A percentile compares a stretch with the other conserved stretches of the same genome.
These are phyloP conservation scores for Vulpes lagopus DNA, from an alignment of 2,113 vertebrate genomes.

Conservation along the genomic window DNA sequence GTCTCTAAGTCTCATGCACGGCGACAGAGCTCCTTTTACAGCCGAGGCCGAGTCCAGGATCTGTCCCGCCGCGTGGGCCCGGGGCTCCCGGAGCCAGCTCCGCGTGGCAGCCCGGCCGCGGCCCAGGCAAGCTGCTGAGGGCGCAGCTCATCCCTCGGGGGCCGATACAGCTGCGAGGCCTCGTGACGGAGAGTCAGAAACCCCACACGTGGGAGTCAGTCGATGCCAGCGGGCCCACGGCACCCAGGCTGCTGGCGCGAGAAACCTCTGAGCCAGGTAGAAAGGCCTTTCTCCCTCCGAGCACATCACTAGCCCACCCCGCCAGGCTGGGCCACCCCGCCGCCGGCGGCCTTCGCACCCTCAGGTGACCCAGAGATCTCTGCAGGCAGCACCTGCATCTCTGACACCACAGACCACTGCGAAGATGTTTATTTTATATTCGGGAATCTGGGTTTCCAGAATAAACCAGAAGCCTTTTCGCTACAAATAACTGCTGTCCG, in stretches of 20 bases:
- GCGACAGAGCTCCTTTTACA: not conserved
- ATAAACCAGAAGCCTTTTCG: not conserved
- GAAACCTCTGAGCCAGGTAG: no score
- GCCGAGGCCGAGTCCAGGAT: rapidly evolving
- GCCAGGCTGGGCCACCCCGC: not conserved
- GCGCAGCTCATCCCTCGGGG: not conserved
- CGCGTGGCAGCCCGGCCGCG: no score
- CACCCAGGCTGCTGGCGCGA: not conserved
- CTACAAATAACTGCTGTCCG: not conserved
- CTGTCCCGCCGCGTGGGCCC: not conserved
- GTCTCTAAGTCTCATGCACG: not conserved
- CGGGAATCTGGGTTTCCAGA: not conserved
- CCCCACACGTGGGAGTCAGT: not conserved
- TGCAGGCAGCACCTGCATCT: rapidly evolving
- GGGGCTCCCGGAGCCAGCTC: not conserved
- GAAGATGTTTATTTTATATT: not conserved
- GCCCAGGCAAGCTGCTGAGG: rapidly evolving
- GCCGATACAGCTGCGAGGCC: rapidly evolving
- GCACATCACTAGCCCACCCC: rapidly evolving
- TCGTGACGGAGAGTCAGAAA: not conserved
- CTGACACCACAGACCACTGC: rapidly evolving
- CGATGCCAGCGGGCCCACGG: rapidly evolving
- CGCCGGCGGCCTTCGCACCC: not conserved
- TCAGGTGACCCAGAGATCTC: rapidly evolving
- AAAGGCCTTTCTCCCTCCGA: not conserved